Conservation (phyloP, 2,797 vertebrate species). For the Spinus olivaceus region DNA sequence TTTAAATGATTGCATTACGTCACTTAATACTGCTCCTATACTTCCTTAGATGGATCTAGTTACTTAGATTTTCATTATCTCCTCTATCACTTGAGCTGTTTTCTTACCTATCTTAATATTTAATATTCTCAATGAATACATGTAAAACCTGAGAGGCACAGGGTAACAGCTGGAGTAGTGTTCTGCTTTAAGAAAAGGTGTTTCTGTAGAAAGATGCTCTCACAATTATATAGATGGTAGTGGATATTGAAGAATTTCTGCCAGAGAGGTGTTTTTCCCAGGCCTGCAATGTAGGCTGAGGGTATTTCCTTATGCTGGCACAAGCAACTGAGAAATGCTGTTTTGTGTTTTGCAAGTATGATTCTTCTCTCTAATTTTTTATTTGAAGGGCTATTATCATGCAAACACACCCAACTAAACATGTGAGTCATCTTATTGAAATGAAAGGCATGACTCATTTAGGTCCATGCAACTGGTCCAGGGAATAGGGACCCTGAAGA, state of each 20-base stretch:
- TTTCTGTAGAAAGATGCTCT: neutral
- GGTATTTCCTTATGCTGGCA: neutral
- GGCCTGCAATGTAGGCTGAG: accelerated
- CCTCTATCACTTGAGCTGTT: neutral
- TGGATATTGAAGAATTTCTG: neutral
- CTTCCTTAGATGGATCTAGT: neutral
- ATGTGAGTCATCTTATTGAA: neutral
- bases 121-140: neutral
- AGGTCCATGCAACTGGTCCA: neutral
- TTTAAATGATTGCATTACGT: neutral
- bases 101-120: neutral
- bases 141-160: neutral
- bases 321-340: neutral
- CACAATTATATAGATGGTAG: neutral
- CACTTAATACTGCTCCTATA: neutral
- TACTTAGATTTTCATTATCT: neutral
- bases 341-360: neutral
- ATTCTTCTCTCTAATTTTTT: neutral
- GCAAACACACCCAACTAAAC: neutral
- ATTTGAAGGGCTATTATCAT: neutral
- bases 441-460: neutral
- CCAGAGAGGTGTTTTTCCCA: neutral
- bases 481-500: neutral
- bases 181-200: neutral
- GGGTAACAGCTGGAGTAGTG: neutral